Evolutionary conservation across 1,140 invertebrate genomes (phyloP).

Genomic region (Lasaia peninsularis): DNA sequence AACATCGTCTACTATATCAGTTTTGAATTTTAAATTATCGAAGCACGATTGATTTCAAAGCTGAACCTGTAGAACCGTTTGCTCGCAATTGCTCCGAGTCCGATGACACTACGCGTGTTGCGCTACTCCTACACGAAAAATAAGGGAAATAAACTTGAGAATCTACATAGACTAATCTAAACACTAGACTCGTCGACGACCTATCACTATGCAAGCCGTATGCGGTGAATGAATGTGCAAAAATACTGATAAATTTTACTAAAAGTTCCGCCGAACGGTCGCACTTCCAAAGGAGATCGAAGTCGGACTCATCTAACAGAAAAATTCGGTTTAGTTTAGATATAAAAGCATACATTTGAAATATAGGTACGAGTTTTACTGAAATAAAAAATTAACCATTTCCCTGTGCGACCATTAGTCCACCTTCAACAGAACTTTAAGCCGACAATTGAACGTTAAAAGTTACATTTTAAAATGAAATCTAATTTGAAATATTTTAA

Average conservation of each 20-base stretch:
- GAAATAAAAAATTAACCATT: too few species aligned
- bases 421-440: background rate
- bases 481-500: background rate
- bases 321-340: too few species aligned
- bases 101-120: conserved; percentile 5
- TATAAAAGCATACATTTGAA: too few species aligned
- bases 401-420: background rate
- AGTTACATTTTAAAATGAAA: background rate
- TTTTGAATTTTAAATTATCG: conserved; percentile 34
- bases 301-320: too few species aligned
- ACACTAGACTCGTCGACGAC: conserved; percentile 54
- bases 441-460: background rate
- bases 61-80: conserved; percentile 51
- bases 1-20: conserved; percentile 42
- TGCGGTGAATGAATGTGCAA: conserved; percentile 11
- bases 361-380: too few species aligned
- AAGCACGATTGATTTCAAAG: conserved; percentile 37
- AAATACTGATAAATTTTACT: conserved; percentile 5
- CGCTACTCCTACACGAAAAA: conserved; percentile 13
- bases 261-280: too few species aligned
- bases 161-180: conserved; percentile 46
- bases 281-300: too few species aligned
- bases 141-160: conserved; percentile 32
- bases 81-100: conserved; percentile 31
- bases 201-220: conserved; percentile 39